Evolutionary conservation across 2,888 invertebrate genomes (phyloP), one percentile per base, ranked within the genome.

Genomic region (Orthosia gracilis): DNA sequence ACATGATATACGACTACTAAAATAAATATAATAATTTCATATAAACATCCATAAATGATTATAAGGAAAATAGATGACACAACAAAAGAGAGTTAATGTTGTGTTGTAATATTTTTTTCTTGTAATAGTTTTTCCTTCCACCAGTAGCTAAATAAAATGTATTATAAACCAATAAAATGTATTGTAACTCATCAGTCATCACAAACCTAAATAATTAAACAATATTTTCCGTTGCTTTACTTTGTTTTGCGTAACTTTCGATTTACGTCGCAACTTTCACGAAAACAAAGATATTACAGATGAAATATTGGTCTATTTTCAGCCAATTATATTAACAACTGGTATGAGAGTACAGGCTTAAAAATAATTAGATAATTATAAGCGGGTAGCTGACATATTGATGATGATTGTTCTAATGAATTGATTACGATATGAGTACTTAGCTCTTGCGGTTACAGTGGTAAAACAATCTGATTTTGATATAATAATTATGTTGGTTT

Each of bases 281-380:
- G 64, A 68, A 82, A 74, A 82, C 69, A 78, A 82, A 74, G 74
- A 52, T 50, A 82, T 82, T 59, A 74, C 15, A 63, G 21, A 69
- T 66, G 49, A 78, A 54, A 69, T 82, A 82, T 59, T 78, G 57
- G 18, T 59, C 49, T 63, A 58, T 63, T 73, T 59, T 55, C 49
- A 50, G 54, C 4, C 55, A 68, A 68, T 73, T 78, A 57, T 61
- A 64, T 52, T 18, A 31, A 13, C 54, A 68, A 47, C 23, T 52
- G n/a, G 0, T 31, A 50, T 57, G 40, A 63, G 40, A 57, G 5
- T 57, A 45, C 9, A 50, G 17, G 2, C 15, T 21, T 21, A 40
- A 21, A 62, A 17, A n/a, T 26, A 57, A 18, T 67, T n/a, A 21
- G 21, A 59, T 47, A 15, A 50, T 54, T 50, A 26, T 17, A 4